Evolutionary conservation across 2,888 invertebrate species (phyloP), one percentile per base, ranked within the genome.

Genomic region (Didymodactylos carnosus): DNA sequence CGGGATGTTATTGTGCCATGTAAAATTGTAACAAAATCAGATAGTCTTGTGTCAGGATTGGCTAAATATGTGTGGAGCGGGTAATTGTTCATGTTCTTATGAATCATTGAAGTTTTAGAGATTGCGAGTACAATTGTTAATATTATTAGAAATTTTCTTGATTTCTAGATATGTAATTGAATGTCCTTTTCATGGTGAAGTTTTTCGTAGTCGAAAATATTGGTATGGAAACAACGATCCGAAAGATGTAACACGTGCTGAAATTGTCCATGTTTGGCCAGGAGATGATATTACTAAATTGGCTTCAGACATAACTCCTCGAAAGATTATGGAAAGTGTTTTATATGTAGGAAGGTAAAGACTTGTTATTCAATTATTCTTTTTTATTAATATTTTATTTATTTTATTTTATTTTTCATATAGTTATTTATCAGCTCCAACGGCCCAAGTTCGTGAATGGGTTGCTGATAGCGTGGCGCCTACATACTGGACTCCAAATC

Each of bases 181-280:
- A 79, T 91, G 91, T 82, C 87, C 87, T 19, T 86, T 87, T 78
- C 90, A 89, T 82, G 89, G 89, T 0, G 87, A 88, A 77, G 88
- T 89, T 76, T 88, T 87, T 80, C 86, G 89, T 62, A 89, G 89
- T 78, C 86, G 90, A 35, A 88, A 90, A 80, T 88, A 88, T 81
- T 91, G 90, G 91, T 90, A 88, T 80, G 90, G 90, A 8, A 90
- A 91, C 79, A 87, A 88, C 78, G 86, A 87, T 76, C 89, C 90
- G 0, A 87, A 88, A 76, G 83, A 85, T 39, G 88, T 88, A 16
- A 88, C 90, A 19, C 83, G 87, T 75, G 53, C 41, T 39, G 73
- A 75, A 49, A 46, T 77, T n/a, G 73, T 72, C 62, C 76, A 77
- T 40, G 49, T 75, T 29, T 76, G 76, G 76, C 73, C 77, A 10